phyloP scores from a whole-genome alignment of 2,888 invertebrate genomes.

The Teinopalpus imperialis region DNA sequence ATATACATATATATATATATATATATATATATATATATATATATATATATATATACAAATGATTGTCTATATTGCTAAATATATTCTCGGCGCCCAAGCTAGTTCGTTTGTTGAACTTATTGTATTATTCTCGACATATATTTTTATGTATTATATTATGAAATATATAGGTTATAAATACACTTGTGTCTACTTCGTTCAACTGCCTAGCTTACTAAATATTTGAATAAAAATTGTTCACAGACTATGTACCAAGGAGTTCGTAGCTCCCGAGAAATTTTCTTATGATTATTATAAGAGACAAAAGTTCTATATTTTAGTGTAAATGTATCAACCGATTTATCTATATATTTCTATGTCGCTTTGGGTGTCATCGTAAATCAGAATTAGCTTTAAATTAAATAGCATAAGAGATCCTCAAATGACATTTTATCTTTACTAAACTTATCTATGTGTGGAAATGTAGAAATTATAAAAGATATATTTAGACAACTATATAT shows the following conservation, averaged over 20 bases:
- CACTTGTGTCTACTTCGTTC: too few species aligned
- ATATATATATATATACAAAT: background rate
- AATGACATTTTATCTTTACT: constrained; percentile 22
- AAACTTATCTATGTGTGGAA: constrained; percentile 21
- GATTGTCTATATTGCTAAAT: too few species aligned
- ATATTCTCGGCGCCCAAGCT: too few species aligned
- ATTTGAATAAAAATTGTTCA: constrained; percentile 42
- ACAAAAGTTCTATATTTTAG: constrained; percentile 65
- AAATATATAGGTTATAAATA: too few species aligned
- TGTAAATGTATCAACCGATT: constrained; percentile 58
- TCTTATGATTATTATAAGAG: constrained; percentile 80
- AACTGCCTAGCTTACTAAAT: too few species aligned
- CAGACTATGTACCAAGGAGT: constrained; percentile 37
- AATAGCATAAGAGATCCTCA: constrained; percentile 19
- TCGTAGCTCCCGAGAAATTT: constrained; percentile 55
- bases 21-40: background rate
- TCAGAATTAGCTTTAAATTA: constrained; percentile 41
- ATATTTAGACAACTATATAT: constrained; percentile 14
- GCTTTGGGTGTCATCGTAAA: constrained; percentile 68
- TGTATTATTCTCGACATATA: too few species aligned
- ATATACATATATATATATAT: background rate
- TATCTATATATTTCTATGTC: constrained; percentile 70
- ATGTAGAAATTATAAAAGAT: constrained; percentile 18
- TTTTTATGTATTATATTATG: constrained; percentile 1
- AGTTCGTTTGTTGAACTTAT: too few species aligned